Evolutionary conservation across 2,113 vertebrate genomes (phyloP).

Genomic region (Pangasianodon gigas): DNA sequence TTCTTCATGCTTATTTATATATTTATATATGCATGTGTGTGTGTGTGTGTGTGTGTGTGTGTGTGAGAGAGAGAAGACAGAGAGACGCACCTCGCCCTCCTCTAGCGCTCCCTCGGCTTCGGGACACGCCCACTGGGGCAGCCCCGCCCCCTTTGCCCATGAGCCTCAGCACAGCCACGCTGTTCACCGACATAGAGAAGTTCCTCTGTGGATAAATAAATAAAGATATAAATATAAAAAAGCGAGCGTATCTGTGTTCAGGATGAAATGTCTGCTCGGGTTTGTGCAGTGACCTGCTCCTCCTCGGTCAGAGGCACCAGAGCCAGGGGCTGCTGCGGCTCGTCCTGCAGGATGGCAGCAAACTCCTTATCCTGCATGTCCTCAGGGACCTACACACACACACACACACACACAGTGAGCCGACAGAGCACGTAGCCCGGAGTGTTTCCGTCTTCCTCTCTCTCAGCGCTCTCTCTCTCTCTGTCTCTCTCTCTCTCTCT

Average conservation of each 20-base stretch:
- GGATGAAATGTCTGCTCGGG: neutral
- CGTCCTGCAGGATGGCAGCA: constrained; percentile 74
- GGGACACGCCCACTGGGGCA: constrained; percentile 63
- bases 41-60: neutral
- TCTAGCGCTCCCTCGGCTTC: constrained; percentile 73
- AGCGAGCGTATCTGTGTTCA: neutral
- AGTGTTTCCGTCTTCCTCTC: too few relatives aligned
- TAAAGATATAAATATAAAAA: neutral
- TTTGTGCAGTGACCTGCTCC: constrained; percentile 72
- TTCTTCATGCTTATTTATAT: neutral
- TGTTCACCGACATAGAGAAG: constrained; percentile 83
- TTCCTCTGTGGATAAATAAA: constrained; percentile 71
- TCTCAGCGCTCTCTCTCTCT: neutral
- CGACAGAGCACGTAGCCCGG: neutral
- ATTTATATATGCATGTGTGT: too few relatives aligned
- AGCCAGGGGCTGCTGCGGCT: constrained; percentile 76
- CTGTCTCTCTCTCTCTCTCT: neutral
- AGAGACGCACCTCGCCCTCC: constrained; percentile 74
- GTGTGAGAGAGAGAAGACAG: neutral
- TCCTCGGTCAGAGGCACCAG: constrained; percentile 79
- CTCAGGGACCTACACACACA: constrained; percentile 72
- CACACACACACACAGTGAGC: neutral
- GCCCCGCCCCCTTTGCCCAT: constrained; percentile 77
- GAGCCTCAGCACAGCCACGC: constrained; percentile 80
- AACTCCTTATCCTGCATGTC: constrained; percentile 81